phyloP scores from a whole-genome alignment of 2,797 vertebrate genomes.

The Argentina silus region DNA sequence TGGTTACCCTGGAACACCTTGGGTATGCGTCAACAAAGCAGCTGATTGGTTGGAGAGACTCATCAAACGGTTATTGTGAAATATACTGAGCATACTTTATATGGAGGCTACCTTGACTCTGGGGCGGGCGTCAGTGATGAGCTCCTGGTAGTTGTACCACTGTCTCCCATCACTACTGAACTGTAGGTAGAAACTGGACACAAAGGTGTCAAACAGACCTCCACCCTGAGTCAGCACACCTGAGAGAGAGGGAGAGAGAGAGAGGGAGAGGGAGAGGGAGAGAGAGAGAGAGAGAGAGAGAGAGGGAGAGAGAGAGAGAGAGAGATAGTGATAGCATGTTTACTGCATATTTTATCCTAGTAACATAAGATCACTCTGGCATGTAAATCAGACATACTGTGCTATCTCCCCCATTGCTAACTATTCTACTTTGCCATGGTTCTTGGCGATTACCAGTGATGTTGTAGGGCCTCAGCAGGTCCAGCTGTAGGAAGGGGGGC shows the following conservation, averaged over 20 bases:
- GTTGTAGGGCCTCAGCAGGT: constrained; percentile 80
- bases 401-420: too few relatives aligned
- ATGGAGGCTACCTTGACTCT: constrained; percentile 78
- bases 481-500: constrained; percentile 80
- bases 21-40: background rate
- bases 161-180: constrained; percentile 79
- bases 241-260: constrained; percentile 41
- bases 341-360: too few relatives aligned
- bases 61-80: background rate
- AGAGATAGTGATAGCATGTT: background rate
- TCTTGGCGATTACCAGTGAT: constrained; percentile 91
- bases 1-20: constrained; percentile 81
- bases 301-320: background rate
- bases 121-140: constrained; percentile 58
- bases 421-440: too few relatives aligned
- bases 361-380: too few relatives aligned
- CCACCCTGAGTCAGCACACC: constrained; percentile 83
- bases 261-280: background rate
- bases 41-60: too few relatives aligned
- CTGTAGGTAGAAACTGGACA: constrained; percentile 84
- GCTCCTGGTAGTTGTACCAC: constrained; percentile 81
- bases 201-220: constrained; percentile 68
- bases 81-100: background rate
- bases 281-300: background rate
- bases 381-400: too few relatives aligned